Base-by-base conservation (phyloP, 2,888 invertebrate species). In the Aricia artaxerxes region DNA sequence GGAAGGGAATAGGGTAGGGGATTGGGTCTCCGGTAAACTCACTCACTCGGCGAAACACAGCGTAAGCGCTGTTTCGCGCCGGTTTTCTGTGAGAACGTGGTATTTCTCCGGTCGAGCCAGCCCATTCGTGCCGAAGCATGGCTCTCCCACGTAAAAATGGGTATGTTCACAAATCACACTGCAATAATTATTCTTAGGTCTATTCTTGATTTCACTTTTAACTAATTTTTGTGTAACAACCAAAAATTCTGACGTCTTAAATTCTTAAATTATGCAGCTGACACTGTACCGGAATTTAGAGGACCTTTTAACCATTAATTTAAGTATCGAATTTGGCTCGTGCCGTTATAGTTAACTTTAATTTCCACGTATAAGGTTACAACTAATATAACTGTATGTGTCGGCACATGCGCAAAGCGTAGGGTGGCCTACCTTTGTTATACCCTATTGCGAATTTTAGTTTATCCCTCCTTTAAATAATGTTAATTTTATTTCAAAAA, bases 291-390 rank as follows among this genome's bases (percentile, higher is more conserved):
- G 24, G n/a, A 53, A 60, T 16, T 57, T 24, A 31, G 35, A 78
- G 31, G 16, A 6, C 49, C 31, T 49, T 4, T 49, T 53, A 53
- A 53, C 76, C 35, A 81, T 80, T 80, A 85, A 86, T 86, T 86
- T 85, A 80, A 83, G 82, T 85, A 84, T 86, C 85, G 79, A 78
- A 83, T 86, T 83, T 83, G 80, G 81, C 85, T 84, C 85, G 86
- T 84, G 86, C 83, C 84, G 82, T 80, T 57, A 57, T 53, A 53
- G 76, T 76, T 49, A 75, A 75, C 75, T 75, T 75, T 83, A 83
- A 83, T 83, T 78, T 73, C 75, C 79, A 73, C 79, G 81, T 83
- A 80, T 83, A 60, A 79, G 24, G 75, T 83, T 83, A 80, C 82
- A 80, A 77, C 75, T 44, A 49, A 76, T 76, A 78, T 76, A 61